Evolutionary conservation across 2,797 vertebrate genomes (phyloP), one percentile per base, ranked within the genome.

Genomic region (Onychomys leucogaster): DNA sequence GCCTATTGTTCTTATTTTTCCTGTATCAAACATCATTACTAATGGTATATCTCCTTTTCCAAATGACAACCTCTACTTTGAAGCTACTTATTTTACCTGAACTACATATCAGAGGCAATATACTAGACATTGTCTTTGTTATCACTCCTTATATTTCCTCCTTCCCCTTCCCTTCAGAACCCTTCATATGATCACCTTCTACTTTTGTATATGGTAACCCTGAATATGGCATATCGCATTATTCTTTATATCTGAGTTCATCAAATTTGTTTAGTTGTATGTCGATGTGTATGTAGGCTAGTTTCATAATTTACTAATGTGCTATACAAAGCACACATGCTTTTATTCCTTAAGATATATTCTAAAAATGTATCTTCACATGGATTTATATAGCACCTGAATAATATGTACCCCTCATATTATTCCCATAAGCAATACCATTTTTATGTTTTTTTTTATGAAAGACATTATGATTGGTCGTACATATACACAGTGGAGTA

Each of bases 81-180:
- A 73, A 41, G 9, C 37, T 41, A 25, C 8, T 23, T 41, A 73
- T 80, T 34, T 14, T 52, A 49, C 16, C 46, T 49, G 27, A 49
- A 32, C 27, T 29, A 52, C 6, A 34, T 16, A 52, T 78, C 4
- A 55, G 8, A n/a, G 25, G 52, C 25, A 80, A 10, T 13, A 27
- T 21, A 27, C 73, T 76, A 43, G 17, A 10, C 19, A 52, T 5
- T 34, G 29, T 34, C 1, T 80, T 80, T 55, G 32, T 23, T 80
- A 55, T 10, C 8, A 52, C 2, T 52, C 49, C 13, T 21, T 81
- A 23, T 9, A 14, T n/a, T n/a, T 8, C 21, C 37, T 25, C 17
- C 2, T 6, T n/a, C 10, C 5, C 0, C 4, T 57, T 57, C 11
- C 52, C 29, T 37, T 23, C 52, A n/a, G 17, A 37, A 12, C 2